Conservation (phyloP, 2,888 invertebrate species). For the Agonum fuliginosum region DNA sequence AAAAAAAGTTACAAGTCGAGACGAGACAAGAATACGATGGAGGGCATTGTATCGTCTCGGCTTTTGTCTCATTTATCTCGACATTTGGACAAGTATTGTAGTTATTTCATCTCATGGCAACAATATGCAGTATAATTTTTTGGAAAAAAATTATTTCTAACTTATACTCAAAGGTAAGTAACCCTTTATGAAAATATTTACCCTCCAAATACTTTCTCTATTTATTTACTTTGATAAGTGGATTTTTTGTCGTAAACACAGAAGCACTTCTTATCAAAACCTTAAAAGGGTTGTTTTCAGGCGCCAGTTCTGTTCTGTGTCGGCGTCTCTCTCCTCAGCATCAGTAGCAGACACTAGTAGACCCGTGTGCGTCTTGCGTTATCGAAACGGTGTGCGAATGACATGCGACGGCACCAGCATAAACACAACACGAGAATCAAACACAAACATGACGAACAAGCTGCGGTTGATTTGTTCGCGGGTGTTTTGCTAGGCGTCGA, state of each 20-base stretch:
- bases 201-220: not conserved
- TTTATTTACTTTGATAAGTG: not conserved
- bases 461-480: not conserved
- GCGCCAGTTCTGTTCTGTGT: not conserved
- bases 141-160: not conserved
- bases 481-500: slow-evolving; percentile 28
- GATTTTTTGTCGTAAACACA: not conserved
- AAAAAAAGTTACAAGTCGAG: too few relatives aligned
- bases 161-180: not conserved
- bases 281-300: not conserved
- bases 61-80: too few relatives aligned
- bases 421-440: slow-evolving; percentile 6
- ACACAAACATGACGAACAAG: slow-evolving; percentile 6
- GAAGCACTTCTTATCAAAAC: not conserved
- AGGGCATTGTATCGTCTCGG: too few relatives aligned
- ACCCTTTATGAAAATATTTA: not conserved
- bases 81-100: too few relatives aligned
- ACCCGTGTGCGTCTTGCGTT: slow-evolving; percentile 40
- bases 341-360: not conserved
- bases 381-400: slow-evolving; percentile 50
- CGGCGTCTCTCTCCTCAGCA: too few relatives aligned
- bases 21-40: too few relatives aligned
- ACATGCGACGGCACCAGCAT: slow-evolving; percentile 42
- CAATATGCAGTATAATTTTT: too few relatives aligned
- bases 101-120: too few relatives aligned